These are phyloP conservation scores for Sander vitreus DNA, from an alignment of 2,113 vertebrate species.

Conservation along the genomic window DNA sequence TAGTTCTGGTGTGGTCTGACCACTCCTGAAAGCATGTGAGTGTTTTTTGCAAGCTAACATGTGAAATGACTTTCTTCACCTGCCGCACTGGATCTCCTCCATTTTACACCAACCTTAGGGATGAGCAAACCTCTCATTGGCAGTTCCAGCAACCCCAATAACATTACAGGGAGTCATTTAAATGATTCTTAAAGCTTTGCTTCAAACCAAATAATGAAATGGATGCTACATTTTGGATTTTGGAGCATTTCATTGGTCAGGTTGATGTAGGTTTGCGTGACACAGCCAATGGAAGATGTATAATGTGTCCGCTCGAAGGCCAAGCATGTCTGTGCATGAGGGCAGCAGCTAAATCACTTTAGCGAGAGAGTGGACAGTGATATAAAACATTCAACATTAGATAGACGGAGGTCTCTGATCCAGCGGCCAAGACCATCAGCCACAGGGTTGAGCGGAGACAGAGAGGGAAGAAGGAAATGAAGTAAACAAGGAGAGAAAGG, in stretches of 20 bases:
- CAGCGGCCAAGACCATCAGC: slow-evolving; percentile 63
- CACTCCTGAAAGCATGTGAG: neutral
- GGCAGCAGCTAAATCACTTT: slow-evolving; percentile 78
- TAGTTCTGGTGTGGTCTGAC: slow-evolving; percentile 15
- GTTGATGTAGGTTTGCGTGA: slow-evolving; percentile 48
- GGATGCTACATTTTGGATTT: neutral
- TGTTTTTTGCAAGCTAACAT: neutral
- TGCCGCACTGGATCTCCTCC: neutral
- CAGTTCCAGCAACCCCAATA: neutral
- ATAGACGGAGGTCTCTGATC: slow-evolving; percentile 69
- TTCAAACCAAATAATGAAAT: slow-evolving; percentile 14
- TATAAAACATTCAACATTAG: slow-evolving; percentile 74
- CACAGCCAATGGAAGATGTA: slow-evolving; percentile 44
- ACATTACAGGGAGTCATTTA: neutral
- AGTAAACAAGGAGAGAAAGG: slow-evolving; percentile 12
- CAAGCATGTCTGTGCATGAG: slow-evolving; percentile 40
- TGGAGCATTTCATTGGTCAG: slow-evolving; percentile 15
- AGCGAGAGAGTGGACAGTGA: slow-evolving; percentile 72
- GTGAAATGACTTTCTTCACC: neutral
- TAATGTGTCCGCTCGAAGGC: slow-evolving; percentile 47
- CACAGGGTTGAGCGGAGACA: slow-evolving; percentile 18
- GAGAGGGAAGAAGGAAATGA: neutral
- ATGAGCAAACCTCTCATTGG: neutral
- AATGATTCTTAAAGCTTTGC: neutral
- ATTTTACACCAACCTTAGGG: neutral